Evolutionary conservation across 1,140 invertebrate species (phyloP).

Genomic region (Hylaeus volcanicus): DNA sequence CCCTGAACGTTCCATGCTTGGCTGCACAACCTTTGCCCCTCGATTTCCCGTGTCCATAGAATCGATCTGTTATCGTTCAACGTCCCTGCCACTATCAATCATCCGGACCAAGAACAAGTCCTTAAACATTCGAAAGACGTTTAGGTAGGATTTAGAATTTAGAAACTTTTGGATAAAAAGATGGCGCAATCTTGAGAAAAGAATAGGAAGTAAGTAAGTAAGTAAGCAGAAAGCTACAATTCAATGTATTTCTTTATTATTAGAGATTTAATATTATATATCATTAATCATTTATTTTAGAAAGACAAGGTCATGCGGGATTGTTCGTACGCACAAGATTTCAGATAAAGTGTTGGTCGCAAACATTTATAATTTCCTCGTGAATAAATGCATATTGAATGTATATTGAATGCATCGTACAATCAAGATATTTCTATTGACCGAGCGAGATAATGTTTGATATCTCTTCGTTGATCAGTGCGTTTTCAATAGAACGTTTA

Average conservation of each 20-base stretch:
- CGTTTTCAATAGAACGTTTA: slow-evolving; percentile 7
- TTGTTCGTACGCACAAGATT: background rate
- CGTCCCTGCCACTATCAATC: background rate
- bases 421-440: slow-evolving; percentile 10
- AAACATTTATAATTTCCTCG: background rate
- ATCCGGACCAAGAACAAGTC: background rate
- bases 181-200: no score
- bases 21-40: slow-evolving; percentile 39
- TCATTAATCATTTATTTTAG: no score
- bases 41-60: background rate
- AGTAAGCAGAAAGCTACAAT: no score
- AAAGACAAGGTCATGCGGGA: no score
- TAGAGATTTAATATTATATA: no score
- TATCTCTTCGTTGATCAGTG: slow-evolving; percentile 1
- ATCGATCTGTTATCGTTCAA: slow-evolving; percentile 49
- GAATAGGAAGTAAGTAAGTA: no score
- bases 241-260: no score
- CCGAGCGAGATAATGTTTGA: background rate
- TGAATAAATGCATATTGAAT: background rate
- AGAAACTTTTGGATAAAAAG: no score
- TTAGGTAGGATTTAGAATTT: no score
- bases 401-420: background rate
- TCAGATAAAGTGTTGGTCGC: background rate
- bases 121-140: no score
- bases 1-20: slow-evolving; percentile 50